Evolutionary conservation across 2,888 invertebrate species (phyloP).

Genomic region (Acleris sparsana): DNA sequence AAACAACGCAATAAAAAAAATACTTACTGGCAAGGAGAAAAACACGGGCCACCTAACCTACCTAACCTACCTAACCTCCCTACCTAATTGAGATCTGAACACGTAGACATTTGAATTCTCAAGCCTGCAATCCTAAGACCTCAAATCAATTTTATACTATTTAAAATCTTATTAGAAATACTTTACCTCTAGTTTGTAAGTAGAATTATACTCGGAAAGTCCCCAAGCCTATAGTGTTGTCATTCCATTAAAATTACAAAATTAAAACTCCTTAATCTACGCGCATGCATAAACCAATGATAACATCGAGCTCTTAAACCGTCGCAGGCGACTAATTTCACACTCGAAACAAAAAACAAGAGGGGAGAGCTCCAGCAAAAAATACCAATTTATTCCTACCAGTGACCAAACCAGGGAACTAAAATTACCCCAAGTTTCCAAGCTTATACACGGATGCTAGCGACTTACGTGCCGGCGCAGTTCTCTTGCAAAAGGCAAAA

Average conservation of each 20-base stretch:
- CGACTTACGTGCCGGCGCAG: neutral
- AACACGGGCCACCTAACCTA: too few relatives aligned
- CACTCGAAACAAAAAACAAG: slow-evolving; percentile 19
- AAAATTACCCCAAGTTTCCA: neutral
- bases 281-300: slow-evolving; percentile 12
- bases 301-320: slow-evolving; percentile 22
- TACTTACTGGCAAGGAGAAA: too few relatives aligned
- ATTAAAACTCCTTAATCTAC: slow-evolving; percentile 17
- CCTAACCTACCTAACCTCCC: too few relatives aligned
- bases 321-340: slow-evolving; percentile 19
- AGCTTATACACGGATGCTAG: neutral
- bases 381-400: slow-evolving; percentile 45
- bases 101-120: too few relatives aligned
- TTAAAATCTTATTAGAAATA: too few relatives aligned
- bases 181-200: too few relatives aligned
- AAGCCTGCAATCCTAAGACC: too few relatives aligned
- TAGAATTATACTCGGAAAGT: neutral
- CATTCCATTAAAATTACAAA: slow-evolving; percentile 22
- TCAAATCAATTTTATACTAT: too few relatives aligned
- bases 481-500: neutral
- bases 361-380: slow-evolving; percentile 47
- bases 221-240: slow-evolving; percentile 2
- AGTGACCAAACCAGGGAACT: neutral
- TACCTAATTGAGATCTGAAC: too few relatives aligned
- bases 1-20: too few relatives aligned